A percentile compares a stretch with the other conserved stretches of the same genome.
Conservation (phyloP, 2,113 vertebrate genomes). For the Sprattus sprattus region DNA sequence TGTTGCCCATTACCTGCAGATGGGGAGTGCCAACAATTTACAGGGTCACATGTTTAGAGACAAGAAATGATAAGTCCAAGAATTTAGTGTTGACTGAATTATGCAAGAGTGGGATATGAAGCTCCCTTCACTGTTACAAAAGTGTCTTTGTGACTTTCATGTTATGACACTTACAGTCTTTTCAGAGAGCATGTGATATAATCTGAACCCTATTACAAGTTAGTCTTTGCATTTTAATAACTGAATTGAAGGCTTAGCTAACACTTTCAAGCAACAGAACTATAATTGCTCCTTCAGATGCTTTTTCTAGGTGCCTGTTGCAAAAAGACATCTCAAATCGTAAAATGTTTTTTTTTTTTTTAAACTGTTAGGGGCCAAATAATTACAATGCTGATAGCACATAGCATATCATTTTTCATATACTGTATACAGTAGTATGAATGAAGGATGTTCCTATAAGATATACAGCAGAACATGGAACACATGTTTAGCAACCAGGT, state of each 20-base stretch:
- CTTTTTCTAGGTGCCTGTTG: no score
- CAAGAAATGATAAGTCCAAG: not conserved
- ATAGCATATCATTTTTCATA: not conserved
- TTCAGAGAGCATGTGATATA: no score
- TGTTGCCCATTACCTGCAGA: constrained; percentile 77
- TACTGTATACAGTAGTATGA: not conserved
- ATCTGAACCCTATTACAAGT: no score
- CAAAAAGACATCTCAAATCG: no score
- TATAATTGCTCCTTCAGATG: no score
- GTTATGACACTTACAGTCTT: not conserved
- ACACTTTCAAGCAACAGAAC: no score
- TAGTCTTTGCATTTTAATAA: no score
- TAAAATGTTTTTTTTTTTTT: no score
- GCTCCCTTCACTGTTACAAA: not conserved
- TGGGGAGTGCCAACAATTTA: not conserved
- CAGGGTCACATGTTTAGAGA: not conserved
- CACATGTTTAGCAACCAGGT: not conserved
- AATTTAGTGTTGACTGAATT: not conserved
- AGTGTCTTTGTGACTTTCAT: not conserved
- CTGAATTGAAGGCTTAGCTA: no score
- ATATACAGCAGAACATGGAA: not conserved
- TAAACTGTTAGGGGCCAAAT: no score
- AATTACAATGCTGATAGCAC: not conserved
- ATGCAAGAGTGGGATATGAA: not conserved
- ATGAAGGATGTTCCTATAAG: no score